Evolutionary conservation across 2,797 vertebrate genomes (phyloP).

Genomic region (Danio choprae): DNA sequence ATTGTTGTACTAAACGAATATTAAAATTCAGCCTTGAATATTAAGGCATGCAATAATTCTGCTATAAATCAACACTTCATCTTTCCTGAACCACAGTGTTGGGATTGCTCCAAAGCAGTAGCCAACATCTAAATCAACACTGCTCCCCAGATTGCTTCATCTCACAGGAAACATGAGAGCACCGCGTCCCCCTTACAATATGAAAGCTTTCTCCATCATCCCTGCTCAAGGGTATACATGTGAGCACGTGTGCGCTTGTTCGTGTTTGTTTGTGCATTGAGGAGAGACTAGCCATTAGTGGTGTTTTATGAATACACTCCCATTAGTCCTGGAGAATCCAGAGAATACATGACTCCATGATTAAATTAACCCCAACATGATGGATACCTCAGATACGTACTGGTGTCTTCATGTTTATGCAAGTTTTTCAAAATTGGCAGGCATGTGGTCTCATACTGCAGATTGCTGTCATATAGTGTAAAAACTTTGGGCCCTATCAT

Average conservation of each 20-base stretch:
- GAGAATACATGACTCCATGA: constrained; percentile 20
- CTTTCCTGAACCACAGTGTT: constrained; percentile 3
- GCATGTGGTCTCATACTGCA: background rate
- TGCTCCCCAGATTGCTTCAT: constrained; percentile 35
- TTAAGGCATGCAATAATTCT: background rate
- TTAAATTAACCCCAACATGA: constrained; percentile 10
- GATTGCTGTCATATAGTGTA: background rate
- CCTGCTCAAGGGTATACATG: constrained; percentile 33
- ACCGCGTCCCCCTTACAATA: constrained; percentile 35
- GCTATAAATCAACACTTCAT: constrained; percentile 26
- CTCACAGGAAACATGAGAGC: constrained; percentile 47
- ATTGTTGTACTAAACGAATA: background rate
- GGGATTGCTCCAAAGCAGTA: constrained; percentile 20
- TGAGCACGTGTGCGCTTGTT: background rate
- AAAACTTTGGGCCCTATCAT: too few species aligned
- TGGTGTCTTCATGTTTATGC: background rate
- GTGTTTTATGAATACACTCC: constrained; percentile 40
- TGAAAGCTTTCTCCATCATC: constrained; percentile 35
- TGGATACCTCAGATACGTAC: background rate
- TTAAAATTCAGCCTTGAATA: background rate
- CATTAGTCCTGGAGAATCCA: constrained; percentile 31
- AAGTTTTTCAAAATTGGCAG: constrained; percentile 5
- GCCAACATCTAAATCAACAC: constrained; percentile 35
- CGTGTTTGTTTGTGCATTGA: constrained; percentile 22
- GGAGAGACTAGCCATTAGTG: constrained; percentile 23